Base-by-base conservation (phyloP, 2,113 vertebrate species). In the Cyphomyrus plagiostoma region DNA sequence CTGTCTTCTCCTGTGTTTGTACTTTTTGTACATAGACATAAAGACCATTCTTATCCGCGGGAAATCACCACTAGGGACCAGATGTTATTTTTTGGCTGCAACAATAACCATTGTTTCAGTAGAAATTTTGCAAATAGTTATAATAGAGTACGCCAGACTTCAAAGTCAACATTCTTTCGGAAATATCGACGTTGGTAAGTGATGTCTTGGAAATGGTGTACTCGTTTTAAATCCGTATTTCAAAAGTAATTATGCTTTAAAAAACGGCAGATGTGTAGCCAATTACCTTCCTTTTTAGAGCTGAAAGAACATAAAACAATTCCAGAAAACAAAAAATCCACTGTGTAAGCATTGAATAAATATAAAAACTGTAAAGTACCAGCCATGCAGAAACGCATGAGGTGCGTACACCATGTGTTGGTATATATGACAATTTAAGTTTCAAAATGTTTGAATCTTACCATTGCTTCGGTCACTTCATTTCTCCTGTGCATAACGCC, bases 391-490 rank as follows among this genome's bases (percentile, higher is more conserved):
- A 45, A n/a, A 46, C 23, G 45, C 21, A 1, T 9, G 45, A 23
- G 21, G 0, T 35, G 45, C 42, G 45, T n/a, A n/a, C 19, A n/a
- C 23, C 21, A 46, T 23, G 19, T 48, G 45, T 46, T 45, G 10
- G 45, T 42, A 21, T 30, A 82, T 19, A 45, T 42, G 15, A 82
- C 39, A 8, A 82, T 82, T 39, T 5, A 80, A 42, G 74, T 80
- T 15, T 21, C 3, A 45, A 84, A 48, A 46, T 45, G 19, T 48
- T 84, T 48, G 15, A 87, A 80, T 56, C 90, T 90, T 92, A 96
- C 96, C 94, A 91, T 91, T 66, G 95, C 96, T 90, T 96, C 95
- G 4, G 92, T 58, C 35, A 94, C 91, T 84, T 95, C 95, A 30
- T 80, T 42, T 92, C 93, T 94, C 77, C 90, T 90, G 26, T 92